Percentiles rank a stretch among this genome's conserved stretches.
These are phyloP conservation scores for Taenioides sp. DNA, from an alignment of 2,797 vertebrate genomes.

Conservation along the genomic window DNA sequence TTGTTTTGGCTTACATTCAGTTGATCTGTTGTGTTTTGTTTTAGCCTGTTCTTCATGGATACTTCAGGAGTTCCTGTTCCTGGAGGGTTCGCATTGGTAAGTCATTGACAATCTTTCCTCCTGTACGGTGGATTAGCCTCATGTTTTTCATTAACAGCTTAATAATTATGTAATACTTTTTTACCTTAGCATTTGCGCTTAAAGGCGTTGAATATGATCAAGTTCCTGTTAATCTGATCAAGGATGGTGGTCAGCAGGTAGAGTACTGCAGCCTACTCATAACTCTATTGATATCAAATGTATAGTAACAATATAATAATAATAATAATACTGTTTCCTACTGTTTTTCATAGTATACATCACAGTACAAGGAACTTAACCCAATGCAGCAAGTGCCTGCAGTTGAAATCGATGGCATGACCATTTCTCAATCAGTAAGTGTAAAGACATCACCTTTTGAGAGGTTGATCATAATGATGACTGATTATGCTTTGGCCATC, in stretches of 20 bases:
- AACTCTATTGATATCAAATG: neutral
- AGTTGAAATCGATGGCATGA: constrained; percentile 90
- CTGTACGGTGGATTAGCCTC: neutral
- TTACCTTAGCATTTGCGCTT: constrained; percentile 85
- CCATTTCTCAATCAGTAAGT: constrained; percentile 92
- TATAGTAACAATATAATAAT: neutral
- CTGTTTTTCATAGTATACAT: constrained; percentile 74
- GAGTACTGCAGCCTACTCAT: neutral
- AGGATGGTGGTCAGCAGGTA: constrained; percentile 95
- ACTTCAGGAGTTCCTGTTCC: constrained; percentile 96
- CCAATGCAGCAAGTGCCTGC: constrained; percentile 96
- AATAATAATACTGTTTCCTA: constrained; percentile 6
- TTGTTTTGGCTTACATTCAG: neutral
- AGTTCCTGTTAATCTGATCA: constrained; percentile 85
- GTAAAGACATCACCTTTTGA: neutral
- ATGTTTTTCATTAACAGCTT: neutral
- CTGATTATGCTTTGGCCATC: constrained; percentile 1
- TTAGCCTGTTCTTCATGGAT: constrained; percentile 91
- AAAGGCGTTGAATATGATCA: constrained; percentile 91
- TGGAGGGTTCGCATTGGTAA: constrained; percentile 98
- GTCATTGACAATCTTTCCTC: constrained; percentile 30
- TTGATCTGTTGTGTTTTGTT: constrained; percentile 14
- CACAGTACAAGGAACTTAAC: constrained; percentile 85
- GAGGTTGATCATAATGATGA: neutral
- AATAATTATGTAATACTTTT: constrained; percentile 3